phyloP scores from a whole-genome alignment of 2,113 vertebrate species.

The Noctilio leporinus region DNA sequence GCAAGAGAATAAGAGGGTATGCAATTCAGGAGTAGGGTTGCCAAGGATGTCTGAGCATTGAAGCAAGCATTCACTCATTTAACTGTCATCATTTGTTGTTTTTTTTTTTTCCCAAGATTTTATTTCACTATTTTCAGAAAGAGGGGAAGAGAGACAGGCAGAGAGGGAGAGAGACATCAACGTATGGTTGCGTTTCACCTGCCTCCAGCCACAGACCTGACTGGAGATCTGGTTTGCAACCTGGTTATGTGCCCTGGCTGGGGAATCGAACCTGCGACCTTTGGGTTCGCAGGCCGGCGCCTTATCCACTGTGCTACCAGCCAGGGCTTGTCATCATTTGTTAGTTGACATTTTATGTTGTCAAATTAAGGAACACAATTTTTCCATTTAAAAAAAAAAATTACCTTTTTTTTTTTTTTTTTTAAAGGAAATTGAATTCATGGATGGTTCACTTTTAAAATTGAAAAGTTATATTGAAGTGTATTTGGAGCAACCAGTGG shows the following conservation, averaged over 20 bases:
- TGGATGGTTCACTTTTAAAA: slow-evolving; percentile 76
- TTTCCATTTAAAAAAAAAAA: neutral
- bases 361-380: neutral
- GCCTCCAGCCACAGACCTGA: too few relatives aligned
- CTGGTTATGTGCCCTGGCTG: too few relatives aligned
- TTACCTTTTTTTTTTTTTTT: neutral
- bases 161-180: too few relatives aligned
- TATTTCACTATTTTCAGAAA: too few relatives aligned
- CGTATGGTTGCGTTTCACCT: too few relatives aligned
- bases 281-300: too few relatives aligned
- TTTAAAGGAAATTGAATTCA: slow-evolving; percentile 84
- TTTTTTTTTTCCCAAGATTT: too few relatives aligned
- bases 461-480: slow-evolving; percentile 89
- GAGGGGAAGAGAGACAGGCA: too few relatives aligned
- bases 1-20: neutral
- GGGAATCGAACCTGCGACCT: too few relatives aligned
- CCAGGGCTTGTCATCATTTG: neutral
- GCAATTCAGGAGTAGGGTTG: neutral
- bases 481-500: slow-evolving; percentile 85
- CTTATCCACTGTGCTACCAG: too few relatives aligned
- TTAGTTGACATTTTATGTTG: neutral
- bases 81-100: neutral
- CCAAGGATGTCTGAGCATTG: neutral
- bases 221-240: too few relatives aligned
- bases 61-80: neutral